phyloP scores from a whole-genome alignment of 2,888 invertebrate genomes.

The Macaria notata region DNA sequence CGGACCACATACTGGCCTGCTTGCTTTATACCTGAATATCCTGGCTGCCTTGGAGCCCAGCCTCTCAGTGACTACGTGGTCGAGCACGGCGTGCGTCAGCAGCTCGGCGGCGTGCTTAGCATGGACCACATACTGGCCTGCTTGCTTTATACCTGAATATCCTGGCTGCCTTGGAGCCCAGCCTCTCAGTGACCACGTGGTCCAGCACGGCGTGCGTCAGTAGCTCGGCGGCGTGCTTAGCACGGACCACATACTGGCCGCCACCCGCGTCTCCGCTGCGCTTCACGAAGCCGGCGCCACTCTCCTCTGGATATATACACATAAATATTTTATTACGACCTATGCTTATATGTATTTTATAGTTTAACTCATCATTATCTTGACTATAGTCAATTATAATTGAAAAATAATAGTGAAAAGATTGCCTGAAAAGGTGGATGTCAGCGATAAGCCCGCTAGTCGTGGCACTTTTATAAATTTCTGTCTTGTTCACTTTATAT shows the following conservation, averaged over 20 bases:
- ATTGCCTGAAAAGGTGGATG: too few relatives aligned
- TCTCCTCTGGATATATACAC: conserved; percentile 84
- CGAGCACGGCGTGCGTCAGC: conserved; percentile 88
- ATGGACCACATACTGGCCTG: conserved; percentile 91
- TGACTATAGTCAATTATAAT: too few relatives aligned
- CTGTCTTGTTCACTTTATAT: too few relatives aligned
- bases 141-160: too few relatives aligned
- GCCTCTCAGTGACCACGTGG: conserved; percentile 91
- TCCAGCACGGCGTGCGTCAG: conserved; percentile 89
- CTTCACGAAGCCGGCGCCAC: conserved; percentile 87
- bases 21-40: conserved; percentile 85
- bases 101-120: conserved; percentile 86
- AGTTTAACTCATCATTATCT: too few relatives aligned
- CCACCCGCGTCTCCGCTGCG: conserved; percentile 91
- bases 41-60: conserved; percentile 92
- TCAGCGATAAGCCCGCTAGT: too few relatives aligned
- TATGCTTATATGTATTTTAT: too few relatives aligned
- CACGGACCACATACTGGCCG: conserved; percentile 90
- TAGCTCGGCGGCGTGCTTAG: conserved; percentile 86
- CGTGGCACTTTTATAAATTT: too few relatives aligned
- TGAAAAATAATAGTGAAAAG: too few relatives aligned
- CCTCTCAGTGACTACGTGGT: conserved; percentile 92
- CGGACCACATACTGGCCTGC: too few relatives aligned
- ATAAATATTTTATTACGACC: neutral
- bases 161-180: conserved; percentile 91